Conservation (phyloP, 1,140 invertebrate genomes). For the Littorina saxatilis region DNA sequence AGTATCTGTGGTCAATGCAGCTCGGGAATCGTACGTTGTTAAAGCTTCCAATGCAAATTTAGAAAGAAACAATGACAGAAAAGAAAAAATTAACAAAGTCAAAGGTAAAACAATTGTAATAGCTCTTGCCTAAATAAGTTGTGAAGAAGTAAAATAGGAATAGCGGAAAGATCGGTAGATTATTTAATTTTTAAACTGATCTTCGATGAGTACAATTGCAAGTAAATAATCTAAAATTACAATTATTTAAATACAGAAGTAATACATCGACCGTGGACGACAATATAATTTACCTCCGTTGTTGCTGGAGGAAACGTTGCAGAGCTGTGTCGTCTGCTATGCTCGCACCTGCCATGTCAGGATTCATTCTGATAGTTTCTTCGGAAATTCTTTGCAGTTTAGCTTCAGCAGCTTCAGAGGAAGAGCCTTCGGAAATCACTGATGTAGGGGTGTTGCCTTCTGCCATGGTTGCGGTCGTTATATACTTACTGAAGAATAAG, state of each 20-base stretch:
- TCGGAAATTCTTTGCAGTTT: not conserved
- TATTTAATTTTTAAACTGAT: no score
- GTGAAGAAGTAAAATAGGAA: no score
- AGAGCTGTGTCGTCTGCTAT: constrained; percentile 31
- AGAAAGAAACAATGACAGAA: not conserved
- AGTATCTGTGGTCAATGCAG: not conserved
- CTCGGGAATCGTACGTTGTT: not conserved
- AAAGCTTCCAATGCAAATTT: no score
- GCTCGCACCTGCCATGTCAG: not conserved
- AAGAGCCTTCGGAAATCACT: not conserved
- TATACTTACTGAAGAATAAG: not conserved
- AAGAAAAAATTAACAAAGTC: no score
- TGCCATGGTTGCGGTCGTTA: constrained; percentile 34
- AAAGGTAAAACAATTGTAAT: no score
- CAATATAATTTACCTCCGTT: constrained; percentile 48
- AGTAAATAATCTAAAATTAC: not conserved
- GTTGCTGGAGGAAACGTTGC: constrained; percentile 49
- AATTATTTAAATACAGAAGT: no score
- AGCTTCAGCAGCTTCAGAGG: constrained; percentile 9
- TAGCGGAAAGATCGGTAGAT: no score
- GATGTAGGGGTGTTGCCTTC: constrained; percentile 29
- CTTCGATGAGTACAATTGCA: no score
- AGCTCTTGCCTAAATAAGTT: no score
- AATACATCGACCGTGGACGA: no score
- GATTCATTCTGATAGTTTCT: not conserved